Percentiles rank a stretch among this genome's conserved stretches.
These are phyloP conservation scores for Hippopotamyrus pictus DNA, from an alignment of 2,797 vertebrate genomes.

Conservation along the genomic window DNA sequence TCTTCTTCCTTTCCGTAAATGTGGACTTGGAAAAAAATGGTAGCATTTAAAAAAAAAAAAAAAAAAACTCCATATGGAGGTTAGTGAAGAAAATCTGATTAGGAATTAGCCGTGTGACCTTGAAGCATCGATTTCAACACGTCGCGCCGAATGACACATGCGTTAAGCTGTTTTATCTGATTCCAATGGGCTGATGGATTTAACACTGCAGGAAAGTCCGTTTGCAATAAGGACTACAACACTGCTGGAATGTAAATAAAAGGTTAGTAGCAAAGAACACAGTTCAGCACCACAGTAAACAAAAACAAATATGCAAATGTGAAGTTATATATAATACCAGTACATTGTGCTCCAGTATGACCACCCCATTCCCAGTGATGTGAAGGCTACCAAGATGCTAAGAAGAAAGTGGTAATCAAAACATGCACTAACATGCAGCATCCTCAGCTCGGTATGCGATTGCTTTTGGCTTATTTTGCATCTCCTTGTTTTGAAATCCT, in stretches of 20 bases:
- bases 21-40: background rate
- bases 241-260: conserved; percentile 53
- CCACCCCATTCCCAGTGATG: conserved; percentile 48
- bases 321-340: conserved; percentile 13
- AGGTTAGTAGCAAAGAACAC: conserved; percentile 47
- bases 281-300: conserved; percentile 27
- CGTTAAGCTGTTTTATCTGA: background rate
- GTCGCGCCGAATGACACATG: background rate
- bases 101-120: conserved; percentile 27
- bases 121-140: background rate
- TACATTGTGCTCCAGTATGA: conserved; percentile 29
- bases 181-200: background rate
- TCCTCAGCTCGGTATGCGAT: conserved; percentile 26
- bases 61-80: background rate
- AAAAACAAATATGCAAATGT: conserved; percentile 35
- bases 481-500: background rate
- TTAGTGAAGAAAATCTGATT: conserved; percentile 21
- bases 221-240: background rate
- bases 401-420: conserved; percentile 31
- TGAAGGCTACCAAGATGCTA: conserved; percentile 42
- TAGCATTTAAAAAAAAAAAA: background rate
- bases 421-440: conserved; percentile 45
- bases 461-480: conserved; percentile 10
- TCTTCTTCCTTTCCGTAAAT: background rate
- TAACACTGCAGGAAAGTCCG: background rate